Conservation (phyloP, 2,888 invertebrate species). For the Chrysolina americana region DNA sequence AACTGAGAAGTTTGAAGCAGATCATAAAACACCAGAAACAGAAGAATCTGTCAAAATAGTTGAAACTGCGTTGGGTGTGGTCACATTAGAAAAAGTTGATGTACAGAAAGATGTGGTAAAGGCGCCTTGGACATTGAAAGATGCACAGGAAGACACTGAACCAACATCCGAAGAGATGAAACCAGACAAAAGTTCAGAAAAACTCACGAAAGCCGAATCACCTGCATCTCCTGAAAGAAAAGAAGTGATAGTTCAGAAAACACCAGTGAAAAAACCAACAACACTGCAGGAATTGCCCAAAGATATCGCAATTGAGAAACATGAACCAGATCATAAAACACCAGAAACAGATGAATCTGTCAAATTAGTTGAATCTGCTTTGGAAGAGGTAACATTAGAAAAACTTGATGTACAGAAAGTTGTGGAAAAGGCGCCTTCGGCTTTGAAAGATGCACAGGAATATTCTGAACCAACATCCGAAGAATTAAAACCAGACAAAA, state of each 20-base stretch:
- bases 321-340: neutral
- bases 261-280: neutral
- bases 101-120: neutral
- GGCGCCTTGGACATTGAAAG: neutral
- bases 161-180: neutral
- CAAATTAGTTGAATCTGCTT: neutral
- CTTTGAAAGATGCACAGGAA: too few species aligned
- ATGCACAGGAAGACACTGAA: neutral
- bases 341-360: constrained; percentile 6
- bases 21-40: neutral
- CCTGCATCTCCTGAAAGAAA: too few species aligned
- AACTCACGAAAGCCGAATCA: neutral
- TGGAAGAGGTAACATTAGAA: too few species aligned
- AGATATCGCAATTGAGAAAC: constrained; percentile 6
- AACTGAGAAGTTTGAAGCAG: too few species aligned
- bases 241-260: neutral
- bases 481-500: neutral
- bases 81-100: constrained; percentile 10
- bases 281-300: neutral
- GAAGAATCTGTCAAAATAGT: neutral
- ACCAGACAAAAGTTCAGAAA: neutral
- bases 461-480: neutral
- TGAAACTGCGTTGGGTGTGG: neutral
- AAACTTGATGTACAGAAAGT: neutral
- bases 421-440: too few species aligned